A percentile compares a stretch with the other conserved stretches of the same genome.
phyloP scores from a whole-genome alignment of 1,140 invertebrate genomes.

The Belonocnema kinseyi region DNA sequence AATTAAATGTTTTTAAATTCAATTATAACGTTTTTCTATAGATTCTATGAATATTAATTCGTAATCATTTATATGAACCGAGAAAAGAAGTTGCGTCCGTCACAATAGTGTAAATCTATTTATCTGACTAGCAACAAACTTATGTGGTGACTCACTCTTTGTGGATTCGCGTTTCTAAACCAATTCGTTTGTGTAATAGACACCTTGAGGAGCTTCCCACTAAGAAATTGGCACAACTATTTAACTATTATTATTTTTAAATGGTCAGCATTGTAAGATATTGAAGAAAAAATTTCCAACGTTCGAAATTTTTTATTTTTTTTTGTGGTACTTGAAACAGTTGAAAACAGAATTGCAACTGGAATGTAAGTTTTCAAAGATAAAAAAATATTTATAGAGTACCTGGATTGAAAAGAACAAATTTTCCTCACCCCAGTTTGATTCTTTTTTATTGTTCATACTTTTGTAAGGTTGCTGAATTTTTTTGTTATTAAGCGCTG shows the following conservation, averaged over 20 bases:
- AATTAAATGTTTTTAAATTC: too few relatives aligned
- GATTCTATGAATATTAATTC: too few relatives aligned
- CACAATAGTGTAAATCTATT: conserved; percentile 71
- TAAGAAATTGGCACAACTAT: too few relatives aligned
- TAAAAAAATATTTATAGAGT: too few relatives aligned
- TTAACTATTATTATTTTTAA: too few relatives aligned
- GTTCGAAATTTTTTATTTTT: too few relatives aligned
- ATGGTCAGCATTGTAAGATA: too few relatives aligned
- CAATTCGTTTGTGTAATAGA: neutral
- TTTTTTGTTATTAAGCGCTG: too few relatives aligned
- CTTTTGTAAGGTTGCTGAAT: neutral
- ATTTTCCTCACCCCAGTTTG: too few relatives aligned
- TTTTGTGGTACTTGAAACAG: neutral
- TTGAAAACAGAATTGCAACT: neutral
- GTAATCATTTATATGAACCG: neutral
- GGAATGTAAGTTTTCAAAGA: neutral
- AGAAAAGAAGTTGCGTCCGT: conserved; percentile 51
- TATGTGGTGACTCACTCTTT: conserved; percentile 66
- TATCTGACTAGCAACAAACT: conserved; percentile 71
- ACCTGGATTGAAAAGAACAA: too few relatives aligned
- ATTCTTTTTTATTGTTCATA: neutral
- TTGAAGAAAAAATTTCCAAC: too few relatives aligned
- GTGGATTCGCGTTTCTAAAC: conserved; percentile 48
- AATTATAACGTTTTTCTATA: too few relatives aligned
- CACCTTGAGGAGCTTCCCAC: neutral